These are phyloP conservation scores for Esox masquinongy DNA, from an alignment of 2,797 vertebrate species.

Conservation along the genomic window DNA sequence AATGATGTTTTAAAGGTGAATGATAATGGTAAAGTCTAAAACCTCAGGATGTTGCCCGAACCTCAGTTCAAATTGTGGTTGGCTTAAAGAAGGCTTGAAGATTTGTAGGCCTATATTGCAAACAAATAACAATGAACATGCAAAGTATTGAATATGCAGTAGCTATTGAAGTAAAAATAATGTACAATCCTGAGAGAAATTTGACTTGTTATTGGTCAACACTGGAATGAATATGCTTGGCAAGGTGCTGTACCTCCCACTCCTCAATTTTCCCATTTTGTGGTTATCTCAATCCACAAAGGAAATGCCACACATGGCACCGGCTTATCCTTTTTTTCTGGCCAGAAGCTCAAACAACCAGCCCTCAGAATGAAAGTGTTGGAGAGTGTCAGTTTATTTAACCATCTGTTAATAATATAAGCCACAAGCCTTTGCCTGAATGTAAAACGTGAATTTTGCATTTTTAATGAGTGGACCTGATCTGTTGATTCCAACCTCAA, in stretches of 20 bases:
- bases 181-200: not conserved
- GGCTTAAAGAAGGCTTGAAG: not conserved
- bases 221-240: not conserved
- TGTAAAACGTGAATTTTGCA: not conserved
- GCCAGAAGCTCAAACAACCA: not conserved
- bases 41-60: not conserved
- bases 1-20: not conserved
- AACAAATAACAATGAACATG: not conserved
- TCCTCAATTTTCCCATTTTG: not conserved
- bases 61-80: not conserved
- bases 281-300: not conserved
- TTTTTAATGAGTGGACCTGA: not conserved
- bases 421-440: constrained; percentile 3
- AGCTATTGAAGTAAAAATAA: not conserved
- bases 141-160: not conserved
- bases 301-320: not conserved
- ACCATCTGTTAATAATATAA: not conserved
- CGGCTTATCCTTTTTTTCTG: not conserved
- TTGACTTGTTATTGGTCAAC: not conserved
- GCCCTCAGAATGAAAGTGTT: not conserved
- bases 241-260: not conserved
- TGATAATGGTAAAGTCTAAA: not conserved
- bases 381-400: not conserved
- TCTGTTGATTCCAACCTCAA: not conserved
- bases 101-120: not conserved